Base-by-base conservation (phyloP, 2,888 invertebrate species). In the Lepidochrysops patricia region DNA sequence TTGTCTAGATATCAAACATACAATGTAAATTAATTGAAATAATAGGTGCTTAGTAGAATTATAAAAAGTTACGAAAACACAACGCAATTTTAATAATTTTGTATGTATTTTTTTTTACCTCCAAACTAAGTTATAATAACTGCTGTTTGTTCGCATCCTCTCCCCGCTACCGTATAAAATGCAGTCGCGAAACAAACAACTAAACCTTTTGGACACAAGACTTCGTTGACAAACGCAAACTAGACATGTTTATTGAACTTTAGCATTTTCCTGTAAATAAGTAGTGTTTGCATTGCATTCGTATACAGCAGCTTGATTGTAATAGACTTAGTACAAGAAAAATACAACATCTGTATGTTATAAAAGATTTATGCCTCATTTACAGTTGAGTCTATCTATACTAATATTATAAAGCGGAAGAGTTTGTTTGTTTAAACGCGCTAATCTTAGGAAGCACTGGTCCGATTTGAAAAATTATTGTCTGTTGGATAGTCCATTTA, bases 111-210 rank as follows among this genome's bases (percentile, higher is more conserved):
- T n/a, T 43, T 43, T 37, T 19, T 43, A 43, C 43, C 34, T 12
- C 13, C 15, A 54, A 54, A 54, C 15, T 54, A 15, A 27, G 13
- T 29, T 54, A 29, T 29, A 29, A 54, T 32, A 52, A 54, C 27
- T 29, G 29, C 19, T 32, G 54, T 54, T 54, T 54, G 29, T 13
- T 23, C 54, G 54, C 54, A 54, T 54, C 32, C 54, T 29, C 32
- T 54, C 12, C 26, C 32, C 54, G 15, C 32, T 54, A 13, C 26
- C 5, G 29, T 15, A 54, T 32, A 54, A 54, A 54, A 54, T 54
- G 19, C 29, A 54, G 54, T 19, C 29, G 32, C 19, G 29, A 32
- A 32, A 54, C 32, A 54, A 29, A 32, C 32, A 27, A 54, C 27
- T 32, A 7, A 15, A 54, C 29, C 19, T 54, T 54, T 26, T 50